Evolutionary conservation across 2,888 invertebrate genomes (phyloP), one percentile per base, ranked within the genome.

Genomic region (Adineta ricciae): DNA sequence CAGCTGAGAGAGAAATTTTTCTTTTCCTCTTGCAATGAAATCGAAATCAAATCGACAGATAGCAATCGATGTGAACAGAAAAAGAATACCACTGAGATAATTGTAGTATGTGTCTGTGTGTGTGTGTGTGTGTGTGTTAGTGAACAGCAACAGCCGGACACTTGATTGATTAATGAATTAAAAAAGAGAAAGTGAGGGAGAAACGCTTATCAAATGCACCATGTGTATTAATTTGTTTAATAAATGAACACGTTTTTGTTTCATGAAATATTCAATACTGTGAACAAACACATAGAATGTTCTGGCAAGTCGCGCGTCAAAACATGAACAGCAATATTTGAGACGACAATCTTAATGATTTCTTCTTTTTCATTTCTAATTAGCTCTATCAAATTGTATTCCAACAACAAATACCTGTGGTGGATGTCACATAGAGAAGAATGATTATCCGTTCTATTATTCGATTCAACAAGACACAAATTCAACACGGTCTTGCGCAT

Each of bases 391-490:
- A 32, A 64, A 14, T 19, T 32, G 32, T 64, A 27, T 64, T 19
- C 32, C 64, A 64, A 16, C 64, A 32, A 14, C 11, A 32, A 64
- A 27, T 5, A 36, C 32, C 16, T 64, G 64, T 32, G 27, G 32
- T 64, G 27, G 19, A 27, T 64, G 64, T 64, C 64, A 36, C 32
- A 36, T 64, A 19, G 64, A 64, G 32, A 64, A 64, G 32, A 41
- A 78, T 78, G 78, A 78, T 24, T 78, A 78, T 78, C 78, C 78
- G 41, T 78, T 78, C n/a, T 78, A 78, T 78, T 78, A 78, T 78
- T 78, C 78, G 24, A 78, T 78, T 3, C 78, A 78, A 41, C 78
- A 78, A 78, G 78, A 78, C n/a, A 78, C 78, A 38, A 78, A 38
- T 24, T 78, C 78, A 9, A 78, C 78, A 78, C 1, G 78, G 11